A percentile compares a stretch with the other conserved stretches of the same genome.
These are phyloP conservation scores for Euzetes globulus DNA, from an alignment of 2,888 invertebrate genomes.

Conservation along the genomic window DNA sequence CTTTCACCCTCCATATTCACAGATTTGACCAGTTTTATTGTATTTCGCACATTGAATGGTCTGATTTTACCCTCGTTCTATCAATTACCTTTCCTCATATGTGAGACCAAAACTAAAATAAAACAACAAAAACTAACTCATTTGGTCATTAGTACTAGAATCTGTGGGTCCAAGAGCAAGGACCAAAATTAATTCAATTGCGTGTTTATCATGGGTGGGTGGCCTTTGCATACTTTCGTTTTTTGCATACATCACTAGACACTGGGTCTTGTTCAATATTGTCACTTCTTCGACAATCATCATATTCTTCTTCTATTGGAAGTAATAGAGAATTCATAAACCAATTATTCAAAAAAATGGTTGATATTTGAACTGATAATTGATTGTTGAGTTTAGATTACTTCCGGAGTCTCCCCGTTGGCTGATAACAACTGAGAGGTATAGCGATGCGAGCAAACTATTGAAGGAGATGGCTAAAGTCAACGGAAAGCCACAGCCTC, in stretches of 20 bases:
- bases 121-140: not conserved
- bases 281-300: conserved; percentile 39
- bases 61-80: conserved; percentile 38
- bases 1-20: conserved; percentile 37
- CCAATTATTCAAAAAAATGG: not conserved
- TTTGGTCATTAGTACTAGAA: conserved; percentile 35
- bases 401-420: conserved; percentile 43
- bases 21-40: conserved; percentile 36
- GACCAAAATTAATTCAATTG: conserved; percentile 46
- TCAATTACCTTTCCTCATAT: conserved; percentile 39
- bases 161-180: conserved; percentile 46
- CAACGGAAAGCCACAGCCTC: conserved; percentile 35
- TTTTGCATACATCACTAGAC: conserved; percentile 43
- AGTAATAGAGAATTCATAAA: conserved; percentile 35
- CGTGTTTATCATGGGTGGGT: conserved; percentile 40
- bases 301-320: conserved; percentile 40
- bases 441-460: conserved; percentile 39
- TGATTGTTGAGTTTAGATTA: not conserved
- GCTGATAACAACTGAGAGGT: conserved; percentile 41
- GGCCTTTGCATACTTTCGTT: conserved; percentile 45
- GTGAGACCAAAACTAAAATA: conserved; percentile 35
- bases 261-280: conserved; percentile 44
- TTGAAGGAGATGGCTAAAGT: conserved; percentile 38
- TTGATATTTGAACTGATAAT: not conserved
- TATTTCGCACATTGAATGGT: conserved; percentile 38